These are phyloP conservation scores for Formica aserva DNA, from an alignment of 2,888 invertebrate species.

Conservation along the genomic window DNA sequence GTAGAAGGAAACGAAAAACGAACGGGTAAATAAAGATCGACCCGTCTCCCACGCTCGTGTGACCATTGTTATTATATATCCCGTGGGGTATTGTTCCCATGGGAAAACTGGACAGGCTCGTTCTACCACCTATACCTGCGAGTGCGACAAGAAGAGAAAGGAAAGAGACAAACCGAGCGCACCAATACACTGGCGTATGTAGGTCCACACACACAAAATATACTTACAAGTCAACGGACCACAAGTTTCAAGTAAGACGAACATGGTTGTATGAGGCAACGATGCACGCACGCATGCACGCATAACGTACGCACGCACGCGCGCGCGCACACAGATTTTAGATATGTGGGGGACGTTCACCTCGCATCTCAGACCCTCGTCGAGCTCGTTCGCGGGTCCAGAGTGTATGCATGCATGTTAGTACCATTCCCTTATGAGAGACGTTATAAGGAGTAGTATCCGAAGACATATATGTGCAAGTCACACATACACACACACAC, in stretches of 20 bases:
- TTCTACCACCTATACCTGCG: constrained; percentile 77
- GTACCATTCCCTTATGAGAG: constrained; percentile 65
- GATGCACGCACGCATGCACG: constrained; percentile 49
- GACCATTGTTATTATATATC: constrained; percentile 81
- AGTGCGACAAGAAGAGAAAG: constrained; percentile 51
- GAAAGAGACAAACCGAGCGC: constrained; percentile 45
- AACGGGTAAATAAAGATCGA: constrained; percentile 81
- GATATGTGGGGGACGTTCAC: constrained; percentile 83
- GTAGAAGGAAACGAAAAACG: constrained; percentile 67
- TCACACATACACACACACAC: constrained; percentile 6
- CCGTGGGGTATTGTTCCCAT: constrained; percentile 82
- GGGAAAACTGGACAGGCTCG: constrained; percentile 82
- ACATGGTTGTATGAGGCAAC: constrained; percentile 28
- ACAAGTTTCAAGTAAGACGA: constrained; percentile 42
- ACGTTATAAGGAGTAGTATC: constrained; percentile 68
- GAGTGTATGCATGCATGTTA: constrained; percentile 52
- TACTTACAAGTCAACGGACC: constrained; percentile 33
- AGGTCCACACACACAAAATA: constrained; percentile 34
- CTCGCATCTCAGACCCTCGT: constrained; percentile 77
- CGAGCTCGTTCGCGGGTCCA: constrained; percentile 57
- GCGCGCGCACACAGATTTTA: constrained; percentile 80
- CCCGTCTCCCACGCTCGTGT: constrained; percentile 80
- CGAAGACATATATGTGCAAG: constrained; percentile 80
- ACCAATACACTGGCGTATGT: constrained; percentile 51
- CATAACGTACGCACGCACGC: constrained; percentile 51